Evolutionary conservation across 37 sponge, comb jelly and placozoan genomes (phyloP).

Genomic region (Agelas oroides): DNA sequence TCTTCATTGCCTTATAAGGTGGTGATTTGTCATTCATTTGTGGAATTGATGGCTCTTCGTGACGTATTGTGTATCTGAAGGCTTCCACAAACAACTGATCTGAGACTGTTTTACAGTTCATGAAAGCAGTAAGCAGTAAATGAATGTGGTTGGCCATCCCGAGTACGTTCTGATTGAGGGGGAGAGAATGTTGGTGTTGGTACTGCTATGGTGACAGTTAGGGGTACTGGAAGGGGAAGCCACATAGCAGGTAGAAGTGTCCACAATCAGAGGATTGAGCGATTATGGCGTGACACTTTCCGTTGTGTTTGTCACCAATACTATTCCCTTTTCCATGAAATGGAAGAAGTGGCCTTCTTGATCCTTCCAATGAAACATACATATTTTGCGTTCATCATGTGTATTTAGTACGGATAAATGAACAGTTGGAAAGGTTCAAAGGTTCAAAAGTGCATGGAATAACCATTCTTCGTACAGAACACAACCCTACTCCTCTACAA

Average conservation of each 20-base stretch:
- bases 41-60: constrained; percentile 14
- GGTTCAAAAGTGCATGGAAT: constrained; percentile 34
- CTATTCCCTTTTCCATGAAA: constrained; percentile 41
- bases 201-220: constrained; percentile 11
- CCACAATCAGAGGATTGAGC: no score
- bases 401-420: constrained; percentile 17
- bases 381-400: constrained; percentile 39
- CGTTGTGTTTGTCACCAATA: constrained; percentile 28
- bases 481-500: constrained; percentile 23
- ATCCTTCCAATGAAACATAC: constrained; percentile 6
- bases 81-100: constrained; percentile 27
- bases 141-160: constrained; percentile 24
- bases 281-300: constrained; percentile 28
- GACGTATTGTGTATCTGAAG: constrained; percentile 16
- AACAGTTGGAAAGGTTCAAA: constrained; percentile 22
- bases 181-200: constrained; percentile 37
- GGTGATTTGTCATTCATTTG: constrained; percentile 37
- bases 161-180: constrained; percentile 27
- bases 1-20: constrained; percentile 23
- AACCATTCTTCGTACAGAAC: constrained; percentile 47
- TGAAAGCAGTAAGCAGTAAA: constrained; percentile 5
- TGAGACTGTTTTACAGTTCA: constrained; percentile 30
- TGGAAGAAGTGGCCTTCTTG: constrained; percentile 6
- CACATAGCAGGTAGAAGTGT: constrained; percentile 22
- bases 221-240: constrained; percentile 31